Base-by-base conservation (phyloP, 2,888 invertebrate genomes). In the Andrena trimmerana region DNA sequence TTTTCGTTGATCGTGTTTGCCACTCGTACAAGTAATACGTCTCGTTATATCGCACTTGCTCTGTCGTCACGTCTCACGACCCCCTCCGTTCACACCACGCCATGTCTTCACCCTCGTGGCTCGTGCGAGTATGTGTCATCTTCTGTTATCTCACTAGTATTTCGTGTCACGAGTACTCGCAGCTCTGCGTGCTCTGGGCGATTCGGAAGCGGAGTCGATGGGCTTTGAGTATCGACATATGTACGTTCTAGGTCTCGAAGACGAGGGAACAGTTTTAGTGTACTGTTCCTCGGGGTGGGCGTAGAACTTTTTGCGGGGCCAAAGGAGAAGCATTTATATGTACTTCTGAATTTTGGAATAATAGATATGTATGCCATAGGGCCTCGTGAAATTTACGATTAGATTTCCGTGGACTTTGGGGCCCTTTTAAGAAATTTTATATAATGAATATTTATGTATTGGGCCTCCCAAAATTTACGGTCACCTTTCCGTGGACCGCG, bases 11-110 rank as follows among this genome's bases (percentile, higher is more conserved):
- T 80, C 70, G 79, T 86, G 83, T 82, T 81, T 86, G 78, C 42
- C 78, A 76, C 54, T 83, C 77, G 67, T 79, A 62, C 29, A n/a
- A 27, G 20, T 70, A 60, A 59, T n/a, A 63, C 68, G 63, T 84
- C 62, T 83, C 71, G 74, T 81, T 83, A 79, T 81, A 79, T 76
- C 84, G 86, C 88, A 86, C 86, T 80, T 66, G 85, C 81, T 86
- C 79, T 81, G 68, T 80, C 81, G 74, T 85, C 79, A 83, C 68
- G 69, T 80, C 76, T 83, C 73, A 82, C 70, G 50, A 36, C 50
- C 70, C 70, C 66, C 69, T 52, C 62, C 62, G 52, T 76, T 86
- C 73, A 78, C 68, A 70, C 13, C 57, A 82, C 67, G 66, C 65
- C 73, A 48, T 65, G 36, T 81, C 54, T 42, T 75, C 62, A 71